Evolutionary conservation across 2,797 vertebrate species (phyloP), one percentile per base, ranked within the genome.

Genomic region (Threskiornis aethiopicus): DNA sequence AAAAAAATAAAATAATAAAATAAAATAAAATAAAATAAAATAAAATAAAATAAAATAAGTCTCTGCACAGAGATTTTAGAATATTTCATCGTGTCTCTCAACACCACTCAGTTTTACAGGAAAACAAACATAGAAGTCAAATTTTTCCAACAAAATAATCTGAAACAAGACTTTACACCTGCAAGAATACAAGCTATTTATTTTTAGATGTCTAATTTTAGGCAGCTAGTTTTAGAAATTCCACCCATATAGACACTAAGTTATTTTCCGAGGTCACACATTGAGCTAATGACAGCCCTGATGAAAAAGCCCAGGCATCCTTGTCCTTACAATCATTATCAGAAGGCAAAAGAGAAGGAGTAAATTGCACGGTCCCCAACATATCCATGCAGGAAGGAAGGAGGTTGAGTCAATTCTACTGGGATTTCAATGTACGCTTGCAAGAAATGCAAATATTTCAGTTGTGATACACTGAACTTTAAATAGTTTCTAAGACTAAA

Each of bases 181-280:
- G 70, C 71, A 96, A 44, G 42, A 84, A 90, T 19, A 90, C 28
- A 69, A 84, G 66, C 31, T 90, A 41, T 82, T 94, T 96, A 91
- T 91, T 95, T 95, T 95, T 59, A 94, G 79, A 69, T 33, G 66
- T 46, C 89, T 95, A 91, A 95, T 72, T 93, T 93, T 80, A 95
- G 77, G 85, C 62, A 90, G n/a, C n/a, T 77, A 47, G 1, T 46
- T 93, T 89, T 73, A 89, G 90, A 93, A 95, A 90, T 90, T 95
- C 94, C 94, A 70, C 66, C 67, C 70, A 10, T 59, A 15, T 10
- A 72, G 75, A 89, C 1, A 21, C 80, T 51, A 91, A 90, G 61
- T 69, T 78, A 57, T 87, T 91, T 94, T 84, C 72, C 4, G 26
- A 94, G 78, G 80, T 87, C 84, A 90, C 86, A 94, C 65, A 76